Conservation (phyloP, 92 coral and sea anemone species). For the Meandrina meandrites region DNA sequence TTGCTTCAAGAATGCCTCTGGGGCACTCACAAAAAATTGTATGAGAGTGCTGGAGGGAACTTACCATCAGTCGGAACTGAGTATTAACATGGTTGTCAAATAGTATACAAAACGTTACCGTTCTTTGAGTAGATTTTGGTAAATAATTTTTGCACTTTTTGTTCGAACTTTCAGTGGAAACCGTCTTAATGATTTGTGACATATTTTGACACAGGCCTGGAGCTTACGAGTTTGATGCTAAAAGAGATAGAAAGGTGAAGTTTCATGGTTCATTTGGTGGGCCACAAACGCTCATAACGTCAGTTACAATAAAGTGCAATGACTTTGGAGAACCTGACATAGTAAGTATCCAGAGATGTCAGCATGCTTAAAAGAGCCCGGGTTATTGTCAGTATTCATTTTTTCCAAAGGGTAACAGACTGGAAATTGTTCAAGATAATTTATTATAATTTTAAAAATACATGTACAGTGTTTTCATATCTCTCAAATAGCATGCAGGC, state of each 20-base stretch:
- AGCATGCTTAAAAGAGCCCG: neutral
- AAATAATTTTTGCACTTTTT: no score
- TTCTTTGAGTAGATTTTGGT: no score
- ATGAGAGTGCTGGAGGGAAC: no score
- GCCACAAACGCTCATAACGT: slow-evolving; percentile 86
- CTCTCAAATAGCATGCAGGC: neutral
- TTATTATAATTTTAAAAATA: neutral
- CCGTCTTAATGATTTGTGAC: neutral
- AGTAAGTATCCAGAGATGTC: slow-evolving; percentile 62
- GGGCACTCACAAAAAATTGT: no score
- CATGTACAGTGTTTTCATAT: neutral
- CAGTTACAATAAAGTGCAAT: slow-evolving; percentile 90
- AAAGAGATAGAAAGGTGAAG: slow-evolving; percentile 82
- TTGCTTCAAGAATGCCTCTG: no score
- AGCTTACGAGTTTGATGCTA: slow-evolving; percentile 84
- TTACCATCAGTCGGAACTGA: no score
- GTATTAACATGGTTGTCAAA: no score
- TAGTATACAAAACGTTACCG: no score
- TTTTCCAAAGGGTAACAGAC: neutral
- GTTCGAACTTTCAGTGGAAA: no score
- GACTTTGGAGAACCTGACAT: slow-evolving; percentile 89
- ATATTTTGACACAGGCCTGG: slow-evolving; percentile 72
- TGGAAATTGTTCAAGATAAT: no score
- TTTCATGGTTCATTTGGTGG: slow-evolving; percentile 98
- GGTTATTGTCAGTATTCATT: neutral